Conservation (phyloP, 92 coral and sea anemone genomes). For the Hydrozoanthus gracilis region DNA sequence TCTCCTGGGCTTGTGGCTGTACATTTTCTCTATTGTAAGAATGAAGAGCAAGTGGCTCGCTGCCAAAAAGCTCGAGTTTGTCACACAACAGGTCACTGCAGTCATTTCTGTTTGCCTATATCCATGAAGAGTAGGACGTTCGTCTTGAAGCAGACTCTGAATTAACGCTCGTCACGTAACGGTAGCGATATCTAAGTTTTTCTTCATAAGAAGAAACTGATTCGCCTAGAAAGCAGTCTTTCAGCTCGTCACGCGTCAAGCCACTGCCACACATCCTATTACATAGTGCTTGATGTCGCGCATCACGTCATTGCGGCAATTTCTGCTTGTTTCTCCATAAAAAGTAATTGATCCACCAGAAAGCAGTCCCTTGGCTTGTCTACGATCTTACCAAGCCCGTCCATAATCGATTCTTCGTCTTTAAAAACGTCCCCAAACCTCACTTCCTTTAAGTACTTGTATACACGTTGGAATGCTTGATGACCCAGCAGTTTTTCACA, state of each 20-base stretch:
- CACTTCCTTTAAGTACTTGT: constrained; percentile 74
- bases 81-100: too few species aligned
- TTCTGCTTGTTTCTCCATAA: constrained; percentile 97
- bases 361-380: constrained; percentile 91
- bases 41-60: too few species aligned
- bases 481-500: constrained; percentile 84
- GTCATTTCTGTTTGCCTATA: too few species aligned
- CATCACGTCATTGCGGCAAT: constrained; percentile 82
- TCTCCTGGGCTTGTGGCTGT: too few species aligned
- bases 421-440: constrained; percentile 78
- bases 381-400: constrained; percentile 82
- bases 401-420: constrained; percentile 81
- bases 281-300: neutral
- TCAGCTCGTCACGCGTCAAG: neutral
- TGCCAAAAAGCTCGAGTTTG: too few species aligned
- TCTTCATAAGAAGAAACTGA: too few species aligned
- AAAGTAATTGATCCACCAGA: constrained; percentile 90
- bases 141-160: too few species aligned
- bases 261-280: neutral
- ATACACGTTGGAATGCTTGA: constrained; percentile 73
- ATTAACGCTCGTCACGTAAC: too few species aligned
- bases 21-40: too few species aligned
- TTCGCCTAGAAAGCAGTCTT: too few species aligned
- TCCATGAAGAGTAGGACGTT: too few species aligned
- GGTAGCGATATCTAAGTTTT: too few species aligned